Conservation (phyloP, 1,140 invertebrate species). For the Papilio glaucus region DNA sequence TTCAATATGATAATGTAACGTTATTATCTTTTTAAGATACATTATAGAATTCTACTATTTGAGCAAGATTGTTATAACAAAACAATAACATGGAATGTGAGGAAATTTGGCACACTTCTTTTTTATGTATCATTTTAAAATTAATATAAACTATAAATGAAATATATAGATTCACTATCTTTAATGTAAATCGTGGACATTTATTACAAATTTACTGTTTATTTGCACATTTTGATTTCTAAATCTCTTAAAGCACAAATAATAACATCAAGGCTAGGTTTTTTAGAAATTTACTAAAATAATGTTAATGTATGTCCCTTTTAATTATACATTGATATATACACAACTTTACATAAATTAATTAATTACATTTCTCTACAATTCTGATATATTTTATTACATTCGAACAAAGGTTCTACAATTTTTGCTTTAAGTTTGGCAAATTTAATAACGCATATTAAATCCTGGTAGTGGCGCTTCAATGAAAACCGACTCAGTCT, state of each 20-base stretch:
- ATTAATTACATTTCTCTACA: too few relatives aligned
- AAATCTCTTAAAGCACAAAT: neutral
- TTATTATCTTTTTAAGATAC: neutral
- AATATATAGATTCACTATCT: neutral
- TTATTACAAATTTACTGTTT: neutral
- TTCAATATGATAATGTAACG: too few relatives aligned
- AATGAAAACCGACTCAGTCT: constrained; percentile 69
- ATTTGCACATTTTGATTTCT: neutral
- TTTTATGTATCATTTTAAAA: too few relatives aligned
- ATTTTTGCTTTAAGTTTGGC: neutral
- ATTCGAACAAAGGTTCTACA: neutral
- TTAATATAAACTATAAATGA: too few relatives aligned
- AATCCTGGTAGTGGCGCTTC: constrained; percentile 59
- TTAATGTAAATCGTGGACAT: neutral
- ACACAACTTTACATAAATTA: neutral
- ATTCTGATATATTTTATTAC: neutral
- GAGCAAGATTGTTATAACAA: constrained; percentile 12
- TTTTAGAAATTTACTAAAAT: constrained; percentile 19
- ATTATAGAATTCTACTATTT: neutral
- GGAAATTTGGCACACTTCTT: neutral
- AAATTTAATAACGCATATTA: constrained; percentile 62
- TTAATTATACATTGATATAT: neutral
- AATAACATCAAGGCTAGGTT: constrained; percentile 1
- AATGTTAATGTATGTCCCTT: constrained; percentile 14
- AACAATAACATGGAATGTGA: neutral